Evolutionary conservation across 2,113 vertebrate species (phyloP), one percentile per base, ranked within the genome.

Genomic region (Alligator mississippiensis): DNA sequence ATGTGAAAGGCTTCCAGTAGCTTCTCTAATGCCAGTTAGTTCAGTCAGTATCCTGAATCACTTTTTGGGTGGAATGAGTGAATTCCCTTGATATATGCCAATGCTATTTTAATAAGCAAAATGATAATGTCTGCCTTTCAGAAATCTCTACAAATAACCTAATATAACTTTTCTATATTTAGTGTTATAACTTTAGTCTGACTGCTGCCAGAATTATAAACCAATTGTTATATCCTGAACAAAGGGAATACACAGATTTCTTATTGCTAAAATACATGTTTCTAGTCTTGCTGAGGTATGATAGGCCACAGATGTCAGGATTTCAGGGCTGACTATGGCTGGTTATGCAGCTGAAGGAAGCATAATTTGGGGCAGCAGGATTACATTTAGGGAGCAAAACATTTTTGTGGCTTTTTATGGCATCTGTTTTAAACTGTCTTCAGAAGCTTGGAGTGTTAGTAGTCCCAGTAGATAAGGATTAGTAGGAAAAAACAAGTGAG

Each of bases 401-500:
- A 24, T 1, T 38, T 95, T 85, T 93, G 70, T 80, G 62, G 72
- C 77, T 68, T 90, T 94, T 90, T 38, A 64, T 87, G 54, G 95
- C 92, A 95, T 82, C 91, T 91, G 80, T 91, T 77, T 90, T 91
- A 87, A 97, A 87, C 77, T 84, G 84, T 75, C 4, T 34, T 96
- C 63, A 93, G 77, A 94, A 96, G 93, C 82, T 74, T 90, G 88
- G 91, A 87, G 86, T 87, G 90, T 87, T 96, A 55, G 84, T 95
- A 94, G 93, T 94, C 95, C 96, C 95, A 92, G 91, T 91, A 96
- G 96, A 85, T 82, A 79, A 74, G 82, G 88, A 92, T 96, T 97
- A 89, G 92, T 95, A 84, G 91, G 93, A 96, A 94, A 96, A 96
- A 90, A 90, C 86, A 85, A 94, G 95, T 70, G 80, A 91, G 91